phyloP scores from a whole-genome alignment of 2,797 vertebrate species.

The Rhynchonycteris naso region DNA sequence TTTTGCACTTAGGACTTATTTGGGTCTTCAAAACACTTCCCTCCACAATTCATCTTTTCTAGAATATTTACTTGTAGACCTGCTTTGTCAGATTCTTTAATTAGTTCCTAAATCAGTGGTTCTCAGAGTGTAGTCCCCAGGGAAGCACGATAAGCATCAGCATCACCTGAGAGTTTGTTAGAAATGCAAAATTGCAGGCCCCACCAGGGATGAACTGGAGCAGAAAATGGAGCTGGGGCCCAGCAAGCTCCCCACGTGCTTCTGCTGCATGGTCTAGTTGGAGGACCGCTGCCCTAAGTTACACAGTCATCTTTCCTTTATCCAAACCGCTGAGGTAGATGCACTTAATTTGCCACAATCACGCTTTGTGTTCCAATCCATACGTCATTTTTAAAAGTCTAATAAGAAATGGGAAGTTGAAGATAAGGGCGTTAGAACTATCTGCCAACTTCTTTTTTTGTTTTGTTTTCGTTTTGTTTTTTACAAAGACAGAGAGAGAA shows the following conservation, averaged over 20 bases:
- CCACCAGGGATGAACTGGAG: neutral
- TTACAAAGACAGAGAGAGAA: too few relatives aligned
- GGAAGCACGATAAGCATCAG: neutral
- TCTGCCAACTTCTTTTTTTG: conserved; percentile 5
- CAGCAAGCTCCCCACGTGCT: neutral
- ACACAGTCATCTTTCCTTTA: neutral
- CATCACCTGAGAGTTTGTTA: neutral
- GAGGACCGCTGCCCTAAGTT: neutral
- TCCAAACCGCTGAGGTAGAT: neutral
- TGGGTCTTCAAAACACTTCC: neutral
- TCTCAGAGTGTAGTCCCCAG: neutral
- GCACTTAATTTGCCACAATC: neutral
- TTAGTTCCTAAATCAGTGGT: neutral
- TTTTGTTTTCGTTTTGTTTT: too few relatives aligned
- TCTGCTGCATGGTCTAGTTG: neutral
- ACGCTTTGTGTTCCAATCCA: neutral
- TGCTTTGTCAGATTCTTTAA: neutral
- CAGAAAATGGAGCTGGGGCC: neutral
- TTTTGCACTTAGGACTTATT: neutral
- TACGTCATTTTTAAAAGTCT: neutral
- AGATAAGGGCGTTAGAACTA: neutral
- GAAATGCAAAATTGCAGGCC: neutral
- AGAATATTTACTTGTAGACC: neutral
- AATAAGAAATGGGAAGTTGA: conserved; percentile 13
- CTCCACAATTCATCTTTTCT: neutral